These are phyloP conservation scores for Lepidurus apus DNA, from an alignment of 1,140 invertebrate genomes.

Conservation along the genomic window DNA sequence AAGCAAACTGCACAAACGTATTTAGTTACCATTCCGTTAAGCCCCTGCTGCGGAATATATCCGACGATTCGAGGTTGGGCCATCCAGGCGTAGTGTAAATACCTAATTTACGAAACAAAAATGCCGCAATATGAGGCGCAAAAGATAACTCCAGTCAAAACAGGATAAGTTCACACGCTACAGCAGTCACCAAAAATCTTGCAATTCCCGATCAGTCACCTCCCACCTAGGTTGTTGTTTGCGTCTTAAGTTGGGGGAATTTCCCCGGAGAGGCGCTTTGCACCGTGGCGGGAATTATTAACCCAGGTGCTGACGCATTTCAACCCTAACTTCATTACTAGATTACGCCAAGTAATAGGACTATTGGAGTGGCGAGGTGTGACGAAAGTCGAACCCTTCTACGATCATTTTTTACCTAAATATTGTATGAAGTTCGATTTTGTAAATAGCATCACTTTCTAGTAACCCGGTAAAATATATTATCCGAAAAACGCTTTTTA, in stretches of 20 bases:
- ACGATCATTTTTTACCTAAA: no score
- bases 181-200: slow-evolving; percentile 1
- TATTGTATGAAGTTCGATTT: no score
- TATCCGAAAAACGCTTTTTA: not conserved
- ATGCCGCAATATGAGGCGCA: not conserved
- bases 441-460: no score
- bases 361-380: no score
- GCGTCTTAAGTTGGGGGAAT: not conserved
- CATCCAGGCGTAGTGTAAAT: not conserved
- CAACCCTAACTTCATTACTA: no score
- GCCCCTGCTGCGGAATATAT: slow-evolving; percentile 14
- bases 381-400: no score
- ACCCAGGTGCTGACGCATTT: not conserved
- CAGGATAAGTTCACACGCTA: slow-evolving; percentile 10
- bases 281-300: not conserved
- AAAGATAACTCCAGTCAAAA: slow-evolving; percentile 11
- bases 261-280: not conserved
- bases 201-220: slow-evolving; percentile 7
- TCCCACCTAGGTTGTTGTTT: slow-evolving; percentile 14
- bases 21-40: slow-evolving; percentile 7
- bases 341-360: no score
- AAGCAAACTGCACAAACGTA: no score
- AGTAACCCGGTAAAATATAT: slow-evolving; percentile 6
- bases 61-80: slow-evolving; percentile 13
- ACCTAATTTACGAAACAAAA: not conserved